Base-by-base conservation (phyloP, 2,113 vertebrate genomes). In the Tragelaphus imberbis region DNA sequence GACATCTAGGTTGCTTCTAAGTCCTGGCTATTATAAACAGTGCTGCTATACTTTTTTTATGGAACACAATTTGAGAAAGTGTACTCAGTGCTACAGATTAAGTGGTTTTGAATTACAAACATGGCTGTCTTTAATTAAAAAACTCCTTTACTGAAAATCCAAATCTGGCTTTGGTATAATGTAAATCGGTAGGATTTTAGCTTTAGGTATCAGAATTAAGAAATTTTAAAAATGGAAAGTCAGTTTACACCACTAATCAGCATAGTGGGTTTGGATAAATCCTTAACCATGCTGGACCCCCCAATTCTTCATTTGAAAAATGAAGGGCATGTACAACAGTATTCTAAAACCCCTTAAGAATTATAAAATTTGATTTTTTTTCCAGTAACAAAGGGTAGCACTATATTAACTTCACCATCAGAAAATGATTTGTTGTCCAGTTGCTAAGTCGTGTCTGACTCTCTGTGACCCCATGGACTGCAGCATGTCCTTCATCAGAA, bases 201-300 rank as follows among this genome's bases (percentile, higher is more conserved):
- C 84, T 94, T 93, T 81, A 71, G 36, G 33, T 92, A 12, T 86
- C 68, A 94, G 36, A 93, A 93, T 85, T 53, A 92, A 96, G 59
- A 61, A 85, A 85, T 40, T 80, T 1, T 23, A 80, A 95, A 16
- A 75, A 40, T 23, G 81, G 11, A 15, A 80, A 96, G 68, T 89
- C n/a, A 89, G 9, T 87, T 8, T 86, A 7, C 51, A 15, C 21
- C 40, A 87, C 23, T 49, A 2, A 88, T 61, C 49, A 90, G 84
- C 27, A 75, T 33, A 77, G 10, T 16, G 28, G 47, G 51, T 84
- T 21, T 88, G 79, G n/a, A 12, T 88, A 96, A 91, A 75, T 77
- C 6, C 49, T 86, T 92, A 94, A 63, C 11, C 12, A 53, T 28
- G 7, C 28, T 47, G 16, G 27, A 86, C 16, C 9, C 71, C 55